Evolutionary conservation across 2,113 vertebrate genomes (phyloP).

Genomic region (Ceuthmochares aereus): DNA sequence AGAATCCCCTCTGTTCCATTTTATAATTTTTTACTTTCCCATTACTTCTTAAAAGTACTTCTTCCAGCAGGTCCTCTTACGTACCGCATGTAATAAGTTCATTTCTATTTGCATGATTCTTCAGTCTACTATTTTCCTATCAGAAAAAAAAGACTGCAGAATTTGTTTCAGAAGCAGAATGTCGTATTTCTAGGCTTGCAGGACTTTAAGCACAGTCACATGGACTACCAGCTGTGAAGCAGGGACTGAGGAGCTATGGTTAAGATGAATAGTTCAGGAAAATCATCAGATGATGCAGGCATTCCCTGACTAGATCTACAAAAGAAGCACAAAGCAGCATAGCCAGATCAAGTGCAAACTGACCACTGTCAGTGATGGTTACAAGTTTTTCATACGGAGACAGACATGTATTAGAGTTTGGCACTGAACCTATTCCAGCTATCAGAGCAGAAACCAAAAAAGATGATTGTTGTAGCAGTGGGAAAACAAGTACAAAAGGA

Average conservation of each 20-base stretch:
- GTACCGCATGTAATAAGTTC: background rate
- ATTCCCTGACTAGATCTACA: background rate
- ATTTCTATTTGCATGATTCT: background rate
- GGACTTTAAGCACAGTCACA: background rate
- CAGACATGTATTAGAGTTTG: background rate
- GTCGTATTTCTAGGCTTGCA: background rate
- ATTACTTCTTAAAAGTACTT: background rate
- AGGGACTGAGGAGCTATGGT: background rate
- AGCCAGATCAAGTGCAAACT: background rate
- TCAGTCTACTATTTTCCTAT: background rate
- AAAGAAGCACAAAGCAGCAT: background rate
- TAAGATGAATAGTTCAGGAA: background rate
- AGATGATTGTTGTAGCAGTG: background rate
- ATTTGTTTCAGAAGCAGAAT: background rate
- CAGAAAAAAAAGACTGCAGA: background rate
- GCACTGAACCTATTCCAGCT: background rate
- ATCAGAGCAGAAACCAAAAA: background rate
- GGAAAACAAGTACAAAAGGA: background rate
- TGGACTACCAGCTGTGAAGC: background rate
- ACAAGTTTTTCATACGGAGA: background rate
- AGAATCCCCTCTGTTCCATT: background rate
- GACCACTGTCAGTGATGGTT: background rate
- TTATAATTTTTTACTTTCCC: slow-evolving; percentile 1
- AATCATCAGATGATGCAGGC: background rate
- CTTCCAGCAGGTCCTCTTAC: background rate